phyloP scores from a whole-genome alignment of 1,140 invertebrate species.

The Streblospio benedicti region DNA sequence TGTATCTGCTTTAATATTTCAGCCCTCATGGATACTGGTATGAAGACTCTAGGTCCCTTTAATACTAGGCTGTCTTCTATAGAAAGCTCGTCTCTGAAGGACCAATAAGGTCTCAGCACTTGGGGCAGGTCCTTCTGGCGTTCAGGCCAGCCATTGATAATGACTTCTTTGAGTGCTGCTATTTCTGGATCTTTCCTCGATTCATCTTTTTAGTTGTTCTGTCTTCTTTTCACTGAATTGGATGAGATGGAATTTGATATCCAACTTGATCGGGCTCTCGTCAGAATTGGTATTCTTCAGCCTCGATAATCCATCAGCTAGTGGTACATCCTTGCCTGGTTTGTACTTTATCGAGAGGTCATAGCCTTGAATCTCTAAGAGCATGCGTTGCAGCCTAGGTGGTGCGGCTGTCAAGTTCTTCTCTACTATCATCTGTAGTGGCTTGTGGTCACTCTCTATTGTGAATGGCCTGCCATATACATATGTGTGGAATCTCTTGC shows the following conservation, averaged over 20 bases:
- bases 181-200: background rate
- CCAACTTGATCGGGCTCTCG: background rate
- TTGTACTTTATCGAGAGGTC: slow-evolving; percentile 43
- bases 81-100: too few species aligned
- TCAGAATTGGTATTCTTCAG: background rate
- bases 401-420: slow-evolving; percentile 46
- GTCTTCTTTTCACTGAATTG: background rate
- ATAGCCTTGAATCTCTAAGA: slow-evolving; percentile 44
- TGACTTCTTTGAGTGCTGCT: background rate
- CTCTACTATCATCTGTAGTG: slow-evolving; percentile 38
- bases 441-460: slow-evolving; percentile 36
- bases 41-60: too few species aligned
- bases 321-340: slow-evolving; percentile 41
- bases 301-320: slow-evolving; percentile 31
- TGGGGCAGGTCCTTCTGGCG: slow-evolving; percentile 24
- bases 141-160: slow-evolving; percentile 42
- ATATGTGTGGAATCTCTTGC: slow-evolving; percentile 41
- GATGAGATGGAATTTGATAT: background rate
- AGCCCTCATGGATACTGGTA: too few species aligned
- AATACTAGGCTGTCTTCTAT: too few species aligned
- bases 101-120: slow-evolving; percentile 29
- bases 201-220: background rate
- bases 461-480: slow-evolving; percentile 31
- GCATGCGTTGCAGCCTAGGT: slow-evolving; percentile 44
- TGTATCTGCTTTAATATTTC: too few species aligned